phyloP scores from a whole-genome alignment of 2,797 vertebrate species.

The Cheirogaleus major region DNA sequence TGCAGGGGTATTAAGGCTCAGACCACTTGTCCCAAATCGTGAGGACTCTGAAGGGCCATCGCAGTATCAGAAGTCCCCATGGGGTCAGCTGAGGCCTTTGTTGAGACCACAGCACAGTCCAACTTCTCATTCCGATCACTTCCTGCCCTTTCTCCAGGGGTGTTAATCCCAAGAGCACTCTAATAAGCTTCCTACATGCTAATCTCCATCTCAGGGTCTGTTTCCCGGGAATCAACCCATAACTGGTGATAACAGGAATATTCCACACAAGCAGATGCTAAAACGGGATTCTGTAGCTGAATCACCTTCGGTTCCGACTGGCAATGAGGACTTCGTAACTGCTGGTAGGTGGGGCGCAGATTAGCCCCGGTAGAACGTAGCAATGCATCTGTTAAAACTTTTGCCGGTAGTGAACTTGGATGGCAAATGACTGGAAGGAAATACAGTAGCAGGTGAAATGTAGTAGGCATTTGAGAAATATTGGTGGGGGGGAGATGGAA shows the following conservation, averaged over 20 bases:
- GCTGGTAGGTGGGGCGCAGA: background rate
- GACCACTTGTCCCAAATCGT: background rate
- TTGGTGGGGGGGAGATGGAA: background rate
- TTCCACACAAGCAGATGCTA: background rate
- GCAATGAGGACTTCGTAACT: background rate
- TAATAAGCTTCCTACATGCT: background rate
- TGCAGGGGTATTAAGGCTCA: background rate
- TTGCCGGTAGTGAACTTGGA: background rate
- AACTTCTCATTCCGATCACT: background rate
- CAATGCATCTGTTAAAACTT: background rate
- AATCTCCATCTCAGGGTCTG: background rate
- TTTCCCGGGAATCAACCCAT: background rate
- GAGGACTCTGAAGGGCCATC: background rate
- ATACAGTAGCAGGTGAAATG: background rate
- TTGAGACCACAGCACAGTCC: background rate
- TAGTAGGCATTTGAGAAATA: background rate
- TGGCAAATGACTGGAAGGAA: background rate
- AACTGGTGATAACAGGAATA: background rate
- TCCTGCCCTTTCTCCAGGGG: background rate
- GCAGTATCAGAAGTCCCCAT: background rate
- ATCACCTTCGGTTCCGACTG: background rate
- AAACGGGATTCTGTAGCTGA: background rate
- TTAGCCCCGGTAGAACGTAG: background rate
- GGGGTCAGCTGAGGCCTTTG: background rate
- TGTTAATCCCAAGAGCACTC: background rate